Percentiles rank a stretch among this genome's conserved stretches.
Conservation (phyloP, 2,888 invertebrate species). For the Parnassius orleans region DNA sequence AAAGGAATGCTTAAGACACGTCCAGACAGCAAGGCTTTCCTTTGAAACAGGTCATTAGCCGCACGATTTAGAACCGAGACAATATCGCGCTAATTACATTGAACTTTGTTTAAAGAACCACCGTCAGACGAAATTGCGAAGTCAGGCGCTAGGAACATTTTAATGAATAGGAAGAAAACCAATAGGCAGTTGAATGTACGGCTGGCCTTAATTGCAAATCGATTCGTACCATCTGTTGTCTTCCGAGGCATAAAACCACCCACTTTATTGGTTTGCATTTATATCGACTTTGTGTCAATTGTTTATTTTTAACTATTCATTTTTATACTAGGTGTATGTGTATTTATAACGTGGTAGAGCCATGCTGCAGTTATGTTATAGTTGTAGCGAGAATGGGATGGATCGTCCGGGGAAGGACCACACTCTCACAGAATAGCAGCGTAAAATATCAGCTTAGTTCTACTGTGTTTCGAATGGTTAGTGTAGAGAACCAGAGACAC, state of each 20-base stretch:
- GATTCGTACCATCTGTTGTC: conserved; percentile 50
- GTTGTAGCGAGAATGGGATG: no score
- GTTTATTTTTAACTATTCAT: background rate
- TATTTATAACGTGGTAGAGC: no score
- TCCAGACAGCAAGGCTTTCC: background rate
- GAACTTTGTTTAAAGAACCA: conserved; percentile 11
- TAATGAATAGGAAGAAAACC: conserved; percentile 29
- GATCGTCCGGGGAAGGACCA: no score
- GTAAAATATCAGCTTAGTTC: no score
- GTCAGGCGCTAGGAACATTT: conserved; percentile 26
- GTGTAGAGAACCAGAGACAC: no score
- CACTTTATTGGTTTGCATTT: conserved; percentile 24
- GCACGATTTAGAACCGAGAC: conserved; percentile 8
- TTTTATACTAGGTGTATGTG: no score
- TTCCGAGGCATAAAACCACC: conserved; percentile 33
- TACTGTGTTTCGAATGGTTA: no score
- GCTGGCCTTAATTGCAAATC: conserved; percentile 54
- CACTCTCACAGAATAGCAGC: no score
- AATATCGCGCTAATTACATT: conserved; percentile 20
- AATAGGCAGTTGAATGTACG: conserved; percentile 33
- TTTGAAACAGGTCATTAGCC: conserved; percentile 11
- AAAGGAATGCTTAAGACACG: conserved; percentile 2
- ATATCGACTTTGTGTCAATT: conserved; percentile 4
- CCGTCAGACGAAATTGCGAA: conserved; percentile 18
- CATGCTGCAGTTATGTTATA: no score